Percentiles rank a stretch among this genome's conserved stretches.
Conservation (phyloP, 2,797 vertebrate genomes). For the Gymnothorax reevesii region DNA sequence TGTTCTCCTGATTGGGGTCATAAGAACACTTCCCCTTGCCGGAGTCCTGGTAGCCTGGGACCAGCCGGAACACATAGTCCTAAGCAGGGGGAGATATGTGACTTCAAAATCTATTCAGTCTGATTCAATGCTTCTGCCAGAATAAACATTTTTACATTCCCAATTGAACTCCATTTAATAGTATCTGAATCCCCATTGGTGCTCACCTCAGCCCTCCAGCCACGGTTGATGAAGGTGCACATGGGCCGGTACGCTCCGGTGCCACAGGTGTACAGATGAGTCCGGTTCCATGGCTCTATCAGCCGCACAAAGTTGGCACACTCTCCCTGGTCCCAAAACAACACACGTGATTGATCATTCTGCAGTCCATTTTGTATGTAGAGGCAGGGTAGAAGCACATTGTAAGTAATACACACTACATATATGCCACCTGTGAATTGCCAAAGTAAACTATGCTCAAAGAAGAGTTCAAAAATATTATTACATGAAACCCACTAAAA, state of each 20-base stretch:
- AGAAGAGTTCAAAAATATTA: neutral
- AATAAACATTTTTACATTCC: neutral
- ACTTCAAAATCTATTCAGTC: neutral
- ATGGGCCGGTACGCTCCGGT: conserved; percentile 83
- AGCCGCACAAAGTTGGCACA: conserved; percentile 84
- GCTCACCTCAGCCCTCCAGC: conserved; percentile 82
- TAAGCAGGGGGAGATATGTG: conserved; percentile 44
- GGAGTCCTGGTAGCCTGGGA: conserved; percentile 77
- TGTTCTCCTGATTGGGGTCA: conserved; percentile 80
- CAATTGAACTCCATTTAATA: neutral
- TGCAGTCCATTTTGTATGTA: neutral
- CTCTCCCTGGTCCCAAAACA: conserved; percentile 71
- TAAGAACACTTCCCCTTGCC: conserved; percentile 85
- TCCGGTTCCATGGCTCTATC: conserved; percentile 84
- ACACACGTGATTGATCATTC: neutral
- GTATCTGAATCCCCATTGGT: neutral
- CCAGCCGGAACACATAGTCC: conserved; percentile 84
- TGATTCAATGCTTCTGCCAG: neutral
- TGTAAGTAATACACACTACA: neutral
- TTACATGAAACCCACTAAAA: too few species aligned
- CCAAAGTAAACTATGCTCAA: neutral
- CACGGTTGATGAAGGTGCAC: conserved; percentile 81
- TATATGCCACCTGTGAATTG: neutral
- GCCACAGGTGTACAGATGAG: conserved; percentile 83
- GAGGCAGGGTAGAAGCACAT: neutral